Conservation (phyloP, 1,140 invertebrate species). For the Maniola jurtina region DNA sequence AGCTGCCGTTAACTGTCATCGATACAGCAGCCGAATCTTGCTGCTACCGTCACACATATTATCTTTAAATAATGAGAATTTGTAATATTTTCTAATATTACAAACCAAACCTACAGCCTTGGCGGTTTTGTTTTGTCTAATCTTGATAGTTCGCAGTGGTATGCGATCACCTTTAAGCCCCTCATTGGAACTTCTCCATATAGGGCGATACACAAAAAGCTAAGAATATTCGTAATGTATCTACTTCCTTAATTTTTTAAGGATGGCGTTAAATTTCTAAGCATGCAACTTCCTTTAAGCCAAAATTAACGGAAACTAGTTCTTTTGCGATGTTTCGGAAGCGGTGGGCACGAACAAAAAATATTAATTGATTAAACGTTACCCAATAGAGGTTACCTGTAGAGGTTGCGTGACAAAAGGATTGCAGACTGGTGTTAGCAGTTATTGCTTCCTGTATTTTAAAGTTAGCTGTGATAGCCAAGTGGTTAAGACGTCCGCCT, state of each 20-base stretch:
- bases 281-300: conserved; percentile 14
- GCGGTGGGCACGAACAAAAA: conserved; percentile 12
- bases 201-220: not conserved
- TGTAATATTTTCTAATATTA: too few relatives aligned
- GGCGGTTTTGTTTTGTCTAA: too few relatives aligned
- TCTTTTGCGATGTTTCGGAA: conserved; percentile 23
- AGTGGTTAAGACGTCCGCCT: too few relatives aligned
- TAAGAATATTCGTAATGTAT: not conserved
- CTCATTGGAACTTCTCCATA: too few relatives aligned
- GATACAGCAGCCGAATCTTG: too few relatives aligned
- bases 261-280: conserved; percentile 7
- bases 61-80: too few relatives aligned
- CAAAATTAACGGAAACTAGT: conserved; percentile 14
- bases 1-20: too few relatives aligned
- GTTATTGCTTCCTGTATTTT: conserved; percentile 34
- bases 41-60: too few relatives aligned
- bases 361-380: conserved; percentile 18
- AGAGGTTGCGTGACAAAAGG: conserved; percentile 38
- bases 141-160: too few relatives aligned
- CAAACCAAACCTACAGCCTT: too few relatives aligned
- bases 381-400: conserved; percentile 26
- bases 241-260: not conserved
- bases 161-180: too few relatives aligned
- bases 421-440: conserved; percentile 33
- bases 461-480: not conserved